phyloP scores from a whole-genome alignment of 2,888 invertebrate genomes.

The Pteria penguin region DNA sequence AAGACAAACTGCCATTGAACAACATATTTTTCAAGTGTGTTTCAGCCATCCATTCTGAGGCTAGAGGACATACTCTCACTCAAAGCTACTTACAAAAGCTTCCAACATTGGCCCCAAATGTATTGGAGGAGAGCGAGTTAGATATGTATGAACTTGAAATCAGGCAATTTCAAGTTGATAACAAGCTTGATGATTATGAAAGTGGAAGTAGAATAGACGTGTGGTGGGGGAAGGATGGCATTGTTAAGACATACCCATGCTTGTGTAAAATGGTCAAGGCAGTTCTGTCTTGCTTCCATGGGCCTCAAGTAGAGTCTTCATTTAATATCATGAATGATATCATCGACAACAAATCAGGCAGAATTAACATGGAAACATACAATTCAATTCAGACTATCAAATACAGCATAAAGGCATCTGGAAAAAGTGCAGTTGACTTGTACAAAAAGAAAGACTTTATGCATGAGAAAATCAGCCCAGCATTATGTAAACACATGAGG shows the following conservation, averaged over 20 bases:
- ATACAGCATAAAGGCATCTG: conserved; percentile 45
- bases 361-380: conserved; percentile 41
- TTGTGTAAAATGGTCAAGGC: conserved; percentile 35
- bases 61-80: conserved; percentile 33
- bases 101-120: conserved; percentile 27
- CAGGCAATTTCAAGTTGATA: conserved; percentile 39
- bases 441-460: conserved; percentile 38
- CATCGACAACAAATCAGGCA: conserved; percentile 40
- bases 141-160: conserved; percentile 39
- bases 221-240: conserved; percentile 37
- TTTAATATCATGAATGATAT: conserved; percentile 56
- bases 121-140: conserved; percentile 31
- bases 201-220: conserved; percentile 16
- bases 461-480: conserved; percentile 29
- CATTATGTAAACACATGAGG: conserved; percentile 36
- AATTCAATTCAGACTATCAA: conserved; percentile 50
- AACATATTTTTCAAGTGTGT: conserved; percentile 19
- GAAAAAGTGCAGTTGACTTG: conserved; percentile 27
- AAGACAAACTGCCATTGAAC: conserved; percentile 48
- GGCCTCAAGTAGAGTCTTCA: conserved; percentile 52
- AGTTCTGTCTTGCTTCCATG: conserved; percentile 49
- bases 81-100: conserved; percentile 24
- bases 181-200: conserved; percentile 15
- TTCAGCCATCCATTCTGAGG: conserved; percentile 44
- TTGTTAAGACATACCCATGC: conserved; percentile 16